phyloP scores from a whole-genome alignment of 2,797 vertebrate species.

The Stomatorhinus walkeri region DNA sequence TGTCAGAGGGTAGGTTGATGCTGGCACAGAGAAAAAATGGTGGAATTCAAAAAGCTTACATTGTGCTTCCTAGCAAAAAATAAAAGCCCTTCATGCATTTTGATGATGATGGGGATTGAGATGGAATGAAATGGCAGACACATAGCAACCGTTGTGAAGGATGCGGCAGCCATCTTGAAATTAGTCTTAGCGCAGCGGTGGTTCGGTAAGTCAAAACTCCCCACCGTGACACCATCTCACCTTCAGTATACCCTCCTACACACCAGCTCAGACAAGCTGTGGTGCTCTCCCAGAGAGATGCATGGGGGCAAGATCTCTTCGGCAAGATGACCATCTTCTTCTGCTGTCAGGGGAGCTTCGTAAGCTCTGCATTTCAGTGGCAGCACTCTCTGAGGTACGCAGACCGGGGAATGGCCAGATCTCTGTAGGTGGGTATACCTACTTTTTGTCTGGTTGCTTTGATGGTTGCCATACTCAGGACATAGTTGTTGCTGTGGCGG shows the following conservation, averaged over 20 bases:
- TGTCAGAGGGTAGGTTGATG: neutral
- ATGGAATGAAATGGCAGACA: neutral
- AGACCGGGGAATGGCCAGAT: no score
- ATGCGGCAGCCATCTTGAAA: neutral
- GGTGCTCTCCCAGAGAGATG: no score
- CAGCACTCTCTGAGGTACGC: neutral
- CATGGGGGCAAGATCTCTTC: neutral
- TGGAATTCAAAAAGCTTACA: neutral
- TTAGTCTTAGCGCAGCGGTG: no score
- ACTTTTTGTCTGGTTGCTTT: neutral
- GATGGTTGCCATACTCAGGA: neutral
- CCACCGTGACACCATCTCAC: no score
- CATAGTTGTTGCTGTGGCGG: neutral
- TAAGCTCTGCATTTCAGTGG: no score
- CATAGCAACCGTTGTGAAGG: neutral
- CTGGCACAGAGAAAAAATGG: neutral
- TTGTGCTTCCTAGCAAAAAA: neutral
- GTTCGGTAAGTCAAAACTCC: no score
- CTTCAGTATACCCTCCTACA: no score
- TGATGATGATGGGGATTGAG: neutral
- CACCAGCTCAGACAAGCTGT: no score
- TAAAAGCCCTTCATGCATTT: neutral
- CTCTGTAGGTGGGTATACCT: neutral
- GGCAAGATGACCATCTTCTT: no score
- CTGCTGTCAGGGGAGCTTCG: no score